These are phyloP conservation scores for Dryobotodes eremita DNA, from an alignment of 2,888 invertebrate species.

Conservation along the genomic window DNA sequence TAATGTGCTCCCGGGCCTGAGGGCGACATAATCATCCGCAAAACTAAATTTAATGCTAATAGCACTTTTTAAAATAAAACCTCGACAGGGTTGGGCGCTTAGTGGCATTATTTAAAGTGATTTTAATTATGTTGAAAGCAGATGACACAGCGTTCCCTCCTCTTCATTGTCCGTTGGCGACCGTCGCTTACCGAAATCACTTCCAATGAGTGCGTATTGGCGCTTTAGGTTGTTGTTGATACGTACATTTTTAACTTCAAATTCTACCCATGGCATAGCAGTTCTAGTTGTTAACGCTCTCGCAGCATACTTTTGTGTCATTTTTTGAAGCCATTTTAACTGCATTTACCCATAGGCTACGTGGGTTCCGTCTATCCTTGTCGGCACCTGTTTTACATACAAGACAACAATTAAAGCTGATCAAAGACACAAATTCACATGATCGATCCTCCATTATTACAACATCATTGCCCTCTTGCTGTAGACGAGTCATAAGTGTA, in stretches of 20 bases:
- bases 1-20: slow-evolving; percentile 87
- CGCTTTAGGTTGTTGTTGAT: slow-evolving; percentile 65
- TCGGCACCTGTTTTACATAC: background rate
- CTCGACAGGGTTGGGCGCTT: slow-evolving; percentile 86
- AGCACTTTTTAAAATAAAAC: slow-evolving; percentile 90
- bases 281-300: background rate
- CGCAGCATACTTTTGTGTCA: background rate
- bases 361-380: background rate
- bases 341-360: background rate
- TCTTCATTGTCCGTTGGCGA: slow-evolving; percentile 85
- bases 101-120: slow-evolving; percentile 90
- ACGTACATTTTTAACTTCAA: background rate
- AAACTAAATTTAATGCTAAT: slow-evolving; percentile 91
- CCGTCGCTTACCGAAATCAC: slow-evolving; percentile 70
- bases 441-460: background rate
- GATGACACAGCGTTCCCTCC: slow-evolving; percentile 89
- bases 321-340: background rate
- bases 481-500: slow-evolving; percentile 59
- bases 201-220: slow-evolving; percentile 74
- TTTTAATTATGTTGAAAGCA: slow-evolving; percentile 91
- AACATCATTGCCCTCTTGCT: slow-evolving; percentile 12
- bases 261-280: background rate
- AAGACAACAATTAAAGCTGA: background rate
- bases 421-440: background rate
- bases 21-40: slow-evolving; percentile 89